Percentiles rank a stretch among this genome's conserved stretches.
Evolutionary conservation across 1,140 invertebrate genomes (phyloP).

Genomic region (Magallana ariakensis): DNA sequence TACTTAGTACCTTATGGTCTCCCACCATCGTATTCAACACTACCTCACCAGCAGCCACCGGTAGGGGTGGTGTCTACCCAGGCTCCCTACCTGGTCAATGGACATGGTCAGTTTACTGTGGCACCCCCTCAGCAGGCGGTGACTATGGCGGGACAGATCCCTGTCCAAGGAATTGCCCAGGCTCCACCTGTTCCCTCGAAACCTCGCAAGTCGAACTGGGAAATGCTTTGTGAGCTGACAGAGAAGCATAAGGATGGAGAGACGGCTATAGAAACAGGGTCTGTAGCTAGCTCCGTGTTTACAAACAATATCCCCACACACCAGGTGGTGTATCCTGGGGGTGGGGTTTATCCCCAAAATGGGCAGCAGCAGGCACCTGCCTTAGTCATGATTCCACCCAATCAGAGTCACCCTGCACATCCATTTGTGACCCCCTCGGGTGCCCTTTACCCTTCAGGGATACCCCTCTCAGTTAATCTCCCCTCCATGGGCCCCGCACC

Average conservation of each 20-base stretch:
- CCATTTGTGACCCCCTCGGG: conserved; percentile 19
- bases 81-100: neutral
- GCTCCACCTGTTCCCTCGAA: conserved; percentile 42
- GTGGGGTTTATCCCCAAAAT: neutral
- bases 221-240: conserved; percentile 61
- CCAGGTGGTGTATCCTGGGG: conserved; percentile 13
- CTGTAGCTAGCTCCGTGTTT: conserved; percentile 65
- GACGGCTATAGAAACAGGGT: conserved; percentile 54
- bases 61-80: neutral
- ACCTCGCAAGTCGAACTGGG: conserved; percentile 66
- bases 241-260: conserved; percentile 52
- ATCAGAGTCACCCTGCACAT: neutral
- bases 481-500: conserved; percentile 56
- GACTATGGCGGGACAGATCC: neutral
- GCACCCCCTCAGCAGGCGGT: neutral
- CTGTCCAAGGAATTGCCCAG: neutral
- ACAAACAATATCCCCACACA: conserved; percentile 51
- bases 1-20: conserved; percentile 43
- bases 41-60: conserved; percentile 25
- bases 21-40: conserved; percentile 32
- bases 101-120: neutral
- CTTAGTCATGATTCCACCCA: conserved; percentile 10
- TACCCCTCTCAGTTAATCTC: conserved; percentile 79
- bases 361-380: neutral
- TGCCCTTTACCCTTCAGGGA: neutral